Evolutionary conservation across 2,113 vertebrate species (phyloP), one percentile per base, ranked within the genome.

Genomic region (Typhlomys cinereus): DNA sequence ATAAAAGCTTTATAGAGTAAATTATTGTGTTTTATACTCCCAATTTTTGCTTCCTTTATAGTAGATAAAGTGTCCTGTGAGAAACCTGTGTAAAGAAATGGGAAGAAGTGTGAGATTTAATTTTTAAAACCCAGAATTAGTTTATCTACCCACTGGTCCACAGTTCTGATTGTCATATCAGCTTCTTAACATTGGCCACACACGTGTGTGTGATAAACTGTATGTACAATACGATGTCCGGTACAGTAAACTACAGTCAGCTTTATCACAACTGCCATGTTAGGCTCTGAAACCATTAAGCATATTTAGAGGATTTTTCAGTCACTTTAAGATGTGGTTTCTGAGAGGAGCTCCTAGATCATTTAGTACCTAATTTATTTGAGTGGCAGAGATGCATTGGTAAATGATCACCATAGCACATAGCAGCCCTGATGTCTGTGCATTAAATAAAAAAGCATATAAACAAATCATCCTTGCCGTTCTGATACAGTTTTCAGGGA

Each of bases 381-480:
- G 64, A 88, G 50, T 18, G 13, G 20, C 90, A 82, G 59, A 78
- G 50, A 90, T 88, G 59, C 52, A 70, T 57, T n/a, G 29, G 64
- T 81, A 74, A 90, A 70, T 85, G 39, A n/a, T 93, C 59, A 90
- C 39, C 48, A 89, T 91, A 46, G 85, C 73, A 52, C 39, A 90
- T 88, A 92, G 80, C 31, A 95, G 34, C 71, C 66, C 39, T 82
- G 36, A 93, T 85, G 89, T 84, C 80, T 34, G 82, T 31, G 66
- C 50, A 83, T 66, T 91, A 88, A 87, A 95, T 91, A 88, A 90
- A 94, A 95, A 87, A 93, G 81, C 92, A 75, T 2, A 36, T 85
- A 92, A 89, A 66, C 78, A 85, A 91, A 62, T 78, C 67, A 89
- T 59, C 85, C 67, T 93, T 95, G 85, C 92, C 66, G 90, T 18